Percentiles rank a stretch among this genome's conserved stretches.
Conservation (phyloP, 2,888 invertebrate species). For the Aproaerema taeniolella region DNA sequence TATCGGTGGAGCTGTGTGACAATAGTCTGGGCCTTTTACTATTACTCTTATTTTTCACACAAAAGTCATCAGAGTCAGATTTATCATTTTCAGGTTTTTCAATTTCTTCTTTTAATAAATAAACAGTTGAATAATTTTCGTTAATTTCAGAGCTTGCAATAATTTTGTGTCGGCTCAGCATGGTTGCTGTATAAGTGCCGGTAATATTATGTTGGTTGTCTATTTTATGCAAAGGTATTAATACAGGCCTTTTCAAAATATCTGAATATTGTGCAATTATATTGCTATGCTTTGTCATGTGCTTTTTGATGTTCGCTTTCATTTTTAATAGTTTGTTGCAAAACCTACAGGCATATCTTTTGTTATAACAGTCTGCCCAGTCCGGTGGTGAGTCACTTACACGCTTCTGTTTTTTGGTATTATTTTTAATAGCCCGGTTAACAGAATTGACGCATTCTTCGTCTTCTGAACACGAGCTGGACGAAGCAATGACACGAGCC, state of each 20-base stretch:
- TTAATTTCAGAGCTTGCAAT: constrained; percentile 26
- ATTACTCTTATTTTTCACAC: constrained; percentile 20
- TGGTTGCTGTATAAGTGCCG: constrained; percentile 35
- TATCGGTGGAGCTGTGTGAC: constrained; percentile 38
- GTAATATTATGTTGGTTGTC: constrained; percentile 46
- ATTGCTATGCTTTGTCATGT: constrained; percentile 26
- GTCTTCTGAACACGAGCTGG: background rate
- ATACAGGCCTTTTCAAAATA: constrained; percentile 34
- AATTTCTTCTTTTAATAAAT: constrained; percentile 25
- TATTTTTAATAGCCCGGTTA: no score
- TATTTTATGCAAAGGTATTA: constrained; percentile 38
- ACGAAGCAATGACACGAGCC: constrained; percentile 12
- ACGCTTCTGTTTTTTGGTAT: no score
- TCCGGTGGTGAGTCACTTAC: no score
- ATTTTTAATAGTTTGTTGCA: constrained; percentile 11
- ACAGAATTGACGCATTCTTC: no score
- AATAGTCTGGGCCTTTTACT: constrained; percentile 28
- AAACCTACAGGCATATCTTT: constrained; percentile 20
- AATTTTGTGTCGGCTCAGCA: constrained; percentile 37
- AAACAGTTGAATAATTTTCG: constrained; percentile 37
- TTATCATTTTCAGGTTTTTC: no score
- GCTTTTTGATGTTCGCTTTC: constrained; percentile 18
- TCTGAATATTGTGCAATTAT: constrained; percentile 28
- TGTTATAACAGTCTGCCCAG: constrained; percentile 18
- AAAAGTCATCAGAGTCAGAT: constrained; percentile 2